These are phyloP conservation scores for Philypnodon macrostomus DNA, from an alignment of 2,797 vertebrate species.

Conservation along the genomic window DNA sequence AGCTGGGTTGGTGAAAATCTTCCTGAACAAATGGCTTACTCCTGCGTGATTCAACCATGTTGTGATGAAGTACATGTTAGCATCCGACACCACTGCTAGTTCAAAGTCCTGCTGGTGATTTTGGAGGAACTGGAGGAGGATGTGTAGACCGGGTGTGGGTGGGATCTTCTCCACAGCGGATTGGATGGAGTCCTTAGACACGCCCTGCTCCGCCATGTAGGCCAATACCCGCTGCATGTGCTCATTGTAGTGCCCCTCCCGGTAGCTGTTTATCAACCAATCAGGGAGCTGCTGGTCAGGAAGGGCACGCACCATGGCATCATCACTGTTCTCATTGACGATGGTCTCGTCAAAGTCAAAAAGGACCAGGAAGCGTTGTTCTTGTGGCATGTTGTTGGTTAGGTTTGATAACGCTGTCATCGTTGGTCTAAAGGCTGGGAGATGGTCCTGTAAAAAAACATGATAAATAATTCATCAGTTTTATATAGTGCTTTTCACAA, in stretches of 20 bases:
- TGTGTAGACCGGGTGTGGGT: slow-evolving; percentile 78
- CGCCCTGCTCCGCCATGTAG: slow-evolving; percentile 85
- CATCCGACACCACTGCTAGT: slow-evolving; percentile 87
- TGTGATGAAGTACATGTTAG: slow-evolving; percentile 89
- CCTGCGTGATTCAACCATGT: slow-evolving; percentile 77
- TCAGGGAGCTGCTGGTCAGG: slow-evolving; percentile 82
- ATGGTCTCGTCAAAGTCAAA: slow-evolving; percentile 97
- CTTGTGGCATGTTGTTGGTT: background rate
- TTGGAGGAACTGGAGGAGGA: slow-evolving; percentile 83
- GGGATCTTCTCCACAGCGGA: slow-evolving; percentile 80
- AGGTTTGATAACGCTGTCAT: slow-evolving; percentile 58
- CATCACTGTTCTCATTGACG: slow-evolving; percentile 87
- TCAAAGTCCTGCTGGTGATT: slow-evolving; percentile 82
- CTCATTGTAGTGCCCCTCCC: slow-evolving; percentile 85
- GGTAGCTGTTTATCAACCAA: slow-evolving; percentile 75
- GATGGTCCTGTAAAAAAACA: no score
- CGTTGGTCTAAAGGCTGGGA: slow-evolving; percentile 20
- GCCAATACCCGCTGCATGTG: slow-evolving; percentile 83
- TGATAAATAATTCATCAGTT: no score
- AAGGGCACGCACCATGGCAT: slow-evolving; percentile 76
- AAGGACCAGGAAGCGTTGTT: slow-evolving; percentile 79
- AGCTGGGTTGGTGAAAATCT: slow-evolving; percentile 87
- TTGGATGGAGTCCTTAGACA: slow-evolving; percentile 75
- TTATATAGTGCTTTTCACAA: no score
- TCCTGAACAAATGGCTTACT: slow-evolving; percentile 78